A percentile compares a stretch with the other conserved stretches of the same genome.
Evolutionary conservation across 2,888 invertebrate species (phyloP).

Genomic region (Cyclophora punctaria): DNA sequence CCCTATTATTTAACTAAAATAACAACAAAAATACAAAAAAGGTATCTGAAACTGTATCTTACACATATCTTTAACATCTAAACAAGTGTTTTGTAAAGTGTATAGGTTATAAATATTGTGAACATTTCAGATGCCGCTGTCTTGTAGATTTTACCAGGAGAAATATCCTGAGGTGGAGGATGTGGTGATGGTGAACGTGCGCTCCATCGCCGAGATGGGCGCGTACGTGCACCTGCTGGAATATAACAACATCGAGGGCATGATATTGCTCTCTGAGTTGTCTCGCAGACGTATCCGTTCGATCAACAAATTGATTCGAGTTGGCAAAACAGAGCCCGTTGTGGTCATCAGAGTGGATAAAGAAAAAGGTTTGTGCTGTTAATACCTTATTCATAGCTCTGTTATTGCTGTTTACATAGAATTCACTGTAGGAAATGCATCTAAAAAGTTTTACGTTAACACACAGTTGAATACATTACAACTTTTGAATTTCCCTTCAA

Average conservation of each 20-base stretch:
- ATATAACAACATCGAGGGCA: constrained; percentile 99
- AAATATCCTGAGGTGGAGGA: constrained; percentile 99
- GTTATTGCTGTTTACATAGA: no score
- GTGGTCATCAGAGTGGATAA: constrained; percentile 99
- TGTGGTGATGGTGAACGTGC: constrained; percentile 99
- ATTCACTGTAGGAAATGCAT: no score
- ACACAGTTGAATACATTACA: constrained; percentile 4
- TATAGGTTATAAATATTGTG: constrained; percentile 50
- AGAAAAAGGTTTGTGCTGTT: constrained; percentile 86
- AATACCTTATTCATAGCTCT: no score
- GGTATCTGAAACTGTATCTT: constrained; percentile 26
- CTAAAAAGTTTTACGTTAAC: no score
- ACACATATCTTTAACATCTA: neutral
- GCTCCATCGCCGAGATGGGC: constrained; percentile 99
- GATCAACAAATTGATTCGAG: constrained; percentile 98
- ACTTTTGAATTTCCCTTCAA: neutral
- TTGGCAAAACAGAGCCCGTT: constrained; percentile 98
- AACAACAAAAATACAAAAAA: constrained; percentile 30
- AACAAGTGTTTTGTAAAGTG: constrained; percentile 12
- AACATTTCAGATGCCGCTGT: constrained; percentile 84
- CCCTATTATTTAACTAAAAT: constrained; percentile 23
- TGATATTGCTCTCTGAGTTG: constrained; percentile 98
- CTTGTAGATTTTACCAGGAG: constrained; percentile 97
- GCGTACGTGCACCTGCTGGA: constrained; percentile 98
- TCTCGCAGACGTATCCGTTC: constrained; percentile 98